A percentile compares a stretch with the other conserved stretches of the same genome.
Conservation (phyloP, 2,888 invertebrate species). For the Lithodes maja region DNA sequence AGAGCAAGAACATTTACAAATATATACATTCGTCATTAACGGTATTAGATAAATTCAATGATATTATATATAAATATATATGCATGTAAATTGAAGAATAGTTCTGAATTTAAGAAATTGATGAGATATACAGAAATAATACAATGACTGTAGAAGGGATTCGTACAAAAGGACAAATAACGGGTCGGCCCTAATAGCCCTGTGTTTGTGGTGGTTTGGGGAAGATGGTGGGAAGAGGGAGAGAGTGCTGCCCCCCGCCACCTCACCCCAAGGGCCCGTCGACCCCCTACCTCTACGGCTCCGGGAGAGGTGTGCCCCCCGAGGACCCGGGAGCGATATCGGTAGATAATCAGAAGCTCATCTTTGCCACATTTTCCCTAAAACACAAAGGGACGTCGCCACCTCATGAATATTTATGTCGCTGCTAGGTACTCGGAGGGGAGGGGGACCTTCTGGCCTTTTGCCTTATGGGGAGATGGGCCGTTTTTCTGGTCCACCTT, state of each 20-base stretch:
- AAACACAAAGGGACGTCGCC: conserved; percentile 61
- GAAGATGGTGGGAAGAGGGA: not conserved
- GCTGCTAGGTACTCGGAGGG: not conserved
- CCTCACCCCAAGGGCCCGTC: not conserved
- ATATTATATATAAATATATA: no score
- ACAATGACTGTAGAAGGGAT: no score
- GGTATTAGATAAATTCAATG: no score
- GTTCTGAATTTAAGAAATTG: no score
- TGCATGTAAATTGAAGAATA: no score
- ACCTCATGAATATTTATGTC: conserved; percentile 54
- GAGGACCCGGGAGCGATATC: conserved; percentile 49
- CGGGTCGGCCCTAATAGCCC: not conserved
- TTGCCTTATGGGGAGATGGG: not conserved
- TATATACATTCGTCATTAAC: no score
- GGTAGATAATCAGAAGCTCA: conserved; percentile 60
- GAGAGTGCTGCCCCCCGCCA: not conserved
- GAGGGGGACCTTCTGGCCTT: not conserved
- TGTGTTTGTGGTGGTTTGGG: not conserved
- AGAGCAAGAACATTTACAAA: no score
- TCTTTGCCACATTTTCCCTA: conserved; percentile 63
- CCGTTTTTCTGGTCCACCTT: no score
- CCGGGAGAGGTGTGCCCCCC: conserved; percentile 46
- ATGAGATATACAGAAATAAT: no score
- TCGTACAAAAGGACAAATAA: not conserved
- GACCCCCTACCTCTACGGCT: conserved; percentile 6